phyloP scores from a whole-genome alignment of 2,888 invertebrate species.

The Macroteleia sp. region DNA sequence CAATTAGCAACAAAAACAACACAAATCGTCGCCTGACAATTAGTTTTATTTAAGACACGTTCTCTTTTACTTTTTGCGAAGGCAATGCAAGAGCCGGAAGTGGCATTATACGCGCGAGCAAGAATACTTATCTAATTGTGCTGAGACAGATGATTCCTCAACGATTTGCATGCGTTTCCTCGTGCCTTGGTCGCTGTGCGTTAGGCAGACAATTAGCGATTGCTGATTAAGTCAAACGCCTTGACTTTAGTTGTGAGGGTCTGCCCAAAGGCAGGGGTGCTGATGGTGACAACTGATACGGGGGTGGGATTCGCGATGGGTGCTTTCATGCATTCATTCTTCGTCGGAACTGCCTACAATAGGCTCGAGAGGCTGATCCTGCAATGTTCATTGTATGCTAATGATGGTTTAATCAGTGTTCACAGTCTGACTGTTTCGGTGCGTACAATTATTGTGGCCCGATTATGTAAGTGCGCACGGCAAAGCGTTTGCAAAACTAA shows the following conservation, averaged over 20 bases:
- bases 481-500: slow-evolving; percentile 69
- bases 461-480: slow-evolving; percentile 64
- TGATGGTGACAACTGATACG: slow-evolving; percentile 81
- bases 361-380: slow-evolving; percentile 69
- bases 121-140: slow-evolving; percentile 81
- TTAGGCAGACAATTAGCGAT: slow-evolving; percentile 83
- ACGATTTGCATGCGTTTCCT: slow-evolving; percentile 83
- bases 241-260: slow-evolving; percentile 73
- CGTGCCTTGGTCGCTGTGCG: slow-evolving; percentile 79
- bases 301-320: slow-evolving; percentile 76
- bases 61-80: slow-evolving; percentile 30
- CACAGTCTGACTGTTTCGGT: slow-evolving; percentile 68
- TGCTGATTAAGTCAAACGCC: slow-evolving; percentile 84
- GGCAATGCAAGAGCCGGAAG: slow-evolving; percentile 75
- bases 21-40: too few relatives aligned
- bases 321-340: slow-evolving; percentile 67
- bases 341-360: slow-evolving; percentile 58
- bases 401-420: slow-evolving; percentile 71
- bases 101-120: slow-evolving; percentile 78
- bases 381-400: slow-evolving; percentile 72
- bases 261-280: slow-evolving; percentile 64
- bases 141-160: slow-evolving; percentile 78
- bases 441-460: slow-evolving; percentile 60
- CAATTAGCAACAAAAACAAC: too few relatives aligned
- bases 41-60: too few relatives aligned